Percentiles rank a stretch among this genome's conserved stretches.
These are phyloP conservation scores for Phylloscopus collybita DNA, from an alignment of 2,797 vertebrate species.

Conservation along the genomic window DNA sequence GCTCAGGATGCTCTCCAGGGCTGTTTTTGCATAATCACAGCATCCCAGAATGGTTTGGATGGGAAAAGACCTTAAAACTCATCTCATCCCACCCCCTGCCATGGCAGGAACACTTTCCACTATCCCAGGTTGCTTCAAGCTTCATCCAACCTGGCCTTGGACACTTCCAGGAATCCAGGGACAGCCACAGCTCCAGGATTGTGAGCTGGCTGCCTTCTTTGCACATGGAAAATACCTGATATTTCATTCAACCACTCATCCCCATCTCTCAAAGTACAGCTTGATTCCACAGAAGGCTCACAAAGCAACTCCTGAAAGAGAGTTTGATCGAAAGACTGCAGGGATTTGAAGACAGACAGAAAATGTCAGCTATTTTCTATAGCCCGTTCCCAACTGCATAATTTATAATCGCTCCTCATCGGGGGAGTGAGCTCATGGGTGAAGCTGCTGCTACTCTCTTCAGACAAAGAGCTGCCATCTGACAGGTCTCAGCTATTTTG, in stretches of 20 bases:
- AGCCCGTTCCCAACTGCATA: not conserved
- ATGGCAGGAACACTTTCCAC: not conserved
- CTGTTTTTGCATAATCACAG: not conserved
- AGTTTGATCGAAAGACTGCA: not conserved
- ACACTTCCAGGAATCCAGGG: not conserved
- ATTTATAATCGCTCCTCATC: not conserved
- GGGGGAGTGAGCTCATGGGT: not conserved
- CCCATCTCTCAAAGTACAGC: not conserved
- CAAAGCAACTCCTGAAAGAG: not conserved
- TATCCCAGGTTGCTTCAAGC: not conserved
- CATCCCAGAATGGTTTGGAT: not conserved
- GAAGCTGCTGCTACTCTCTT: not conserved
- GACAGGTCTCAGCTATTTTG: constrained; percentile 35
- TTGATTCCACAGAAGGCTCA: not conserved
- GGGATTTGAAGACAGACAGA: not conserved
- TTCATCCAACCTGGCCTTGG: not conserved
- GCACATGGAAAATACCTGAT: not conserved
- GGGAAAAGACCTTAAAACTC: not conserved
- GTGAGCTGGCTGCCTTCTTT: not conserved
- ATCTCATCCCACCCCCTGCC: not conserved
- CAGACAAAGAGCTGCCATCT: not conserved
- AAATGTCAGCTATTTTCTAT: not conserved
- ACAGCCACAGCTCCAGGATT: not conserved
- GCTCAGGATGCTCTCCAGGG: not conserved
- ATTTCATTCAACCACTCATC: not conserved